Evolutionary conservation across 2,797 vertebrate species (phyloP).

Genomic region (Aselliscus stoliczkanus): DNA sequence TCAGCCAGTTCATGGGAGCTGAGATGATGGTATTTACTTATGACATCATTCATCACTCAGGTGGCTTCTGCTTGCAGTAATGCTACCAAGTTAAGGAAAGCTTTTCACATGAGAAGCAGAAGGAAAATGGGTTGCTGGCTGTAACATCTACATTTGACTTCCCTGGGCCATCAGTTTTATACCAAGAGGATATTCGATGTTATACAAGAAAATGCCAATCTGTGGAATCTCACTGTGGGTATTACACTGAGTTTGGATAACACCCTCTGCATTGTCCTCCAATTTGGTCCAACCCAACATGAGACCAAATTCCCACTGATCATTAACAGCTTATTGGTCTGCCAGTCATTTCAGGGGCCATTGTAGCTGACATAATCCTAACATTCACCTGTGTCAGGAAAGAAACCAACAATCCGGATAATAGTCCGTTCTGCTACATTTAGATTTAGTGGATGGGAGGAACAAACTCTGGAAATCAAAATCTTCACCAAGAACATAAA

Average conservation of each 20-base stretch:
- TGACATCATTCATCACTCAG: background rate
- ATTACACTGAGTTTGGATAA: background rate
- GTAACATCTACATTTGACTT: background rate
- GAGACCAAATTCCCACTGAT: background rate
- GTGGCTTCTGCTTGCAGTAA: background rate
- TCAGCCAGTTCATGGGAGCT: background rate
- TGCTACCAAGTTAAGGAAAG: background rate
- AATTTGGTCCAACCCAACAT: background rate
- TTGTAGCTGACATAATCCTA: background rate
- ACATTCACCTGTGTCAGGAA: background rate
- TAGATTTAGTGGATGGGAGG: background rate
- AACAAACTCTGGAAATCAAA: background rate
- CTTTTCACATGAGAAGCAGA: background rate
- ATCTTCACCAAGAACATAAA: background rate
- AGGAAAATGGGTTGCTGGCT: background rate
- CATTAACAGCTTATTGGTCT: background rate
- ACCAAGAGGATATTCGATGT: background rate
- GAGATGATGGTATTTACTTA: background rate
- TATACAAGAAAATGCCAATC: background rate
- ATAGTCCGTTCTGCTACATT: background rate
- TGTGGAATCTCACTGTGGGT: background rate
- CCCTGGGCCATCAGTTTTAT: background rate
- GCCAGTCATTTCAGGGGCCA: background rate
- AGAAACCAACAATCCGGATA: background rate
- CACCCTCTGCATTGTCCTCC: background rate